Base-by-base conservation (phyloP, 2,797 vertebrate species). In the Sarcophilus harrisii region DNA sequence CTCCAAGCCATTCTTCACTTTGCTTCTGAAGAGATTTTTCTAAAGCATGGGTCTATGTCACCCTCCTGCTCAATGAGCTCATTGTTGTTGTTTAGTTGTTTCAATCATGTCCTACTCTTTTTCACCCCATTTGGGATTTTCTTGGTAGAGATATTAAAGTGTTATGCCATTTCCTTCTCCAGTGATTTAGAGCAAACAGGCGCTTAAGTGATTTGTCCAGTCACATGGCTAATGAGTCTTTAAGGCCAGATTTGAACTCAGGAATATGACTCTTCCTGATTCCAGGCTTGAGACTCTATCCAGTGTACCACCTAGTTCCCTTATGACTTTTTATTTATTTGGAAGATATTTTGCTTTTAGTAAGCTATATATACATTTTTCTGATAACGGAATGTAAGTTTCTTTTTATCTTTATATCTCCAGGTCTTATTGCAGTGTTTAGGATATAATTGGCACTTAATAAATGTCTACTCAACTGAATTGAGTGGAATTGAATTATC, bases 401-500 rank as follows among this genome's bases (percentile, higher is more conserved):
- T 91, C 55, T 81, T 55, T 92, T 81, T 57, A 90, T 94, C 54
- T 38, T 0, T 27, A 8, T 54, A 5, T 55, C 13, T 11, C 16
- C 27, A 4, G 24, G 24, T 87, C 21, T 73, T 87, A 57, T 93
- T 32, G 38, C 8, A 0, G 58, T 90, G 58, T 58, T 0, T 0
- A 60, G 52, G 1, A 27, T 16, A 11, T 10, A n/a, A 10, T 32
- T n/a, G 32, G 89, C 10, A 30, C 66, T 62, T 32, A 92, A 30
- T 45, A n/a, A 93, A 92, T 59, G 24, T 93, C 55, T 81, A 28
- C 16, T 57, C 57, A 58, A 54, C 38, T 87, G 93, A 95, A 57
- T 57, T 87, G 93, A 95, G 66, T 90, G 57, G 90, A 90, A 94
- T 58, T 45, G 18, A 10, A 28, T 87, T 92, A 14, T 1, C 4